A percentile compares a stretch with the other conserved stretches of the same genome.
phyloP scores from a whole-genome alignment of 2,888 invertebrate genomes.

The Spilarctia lutea region DNA sequence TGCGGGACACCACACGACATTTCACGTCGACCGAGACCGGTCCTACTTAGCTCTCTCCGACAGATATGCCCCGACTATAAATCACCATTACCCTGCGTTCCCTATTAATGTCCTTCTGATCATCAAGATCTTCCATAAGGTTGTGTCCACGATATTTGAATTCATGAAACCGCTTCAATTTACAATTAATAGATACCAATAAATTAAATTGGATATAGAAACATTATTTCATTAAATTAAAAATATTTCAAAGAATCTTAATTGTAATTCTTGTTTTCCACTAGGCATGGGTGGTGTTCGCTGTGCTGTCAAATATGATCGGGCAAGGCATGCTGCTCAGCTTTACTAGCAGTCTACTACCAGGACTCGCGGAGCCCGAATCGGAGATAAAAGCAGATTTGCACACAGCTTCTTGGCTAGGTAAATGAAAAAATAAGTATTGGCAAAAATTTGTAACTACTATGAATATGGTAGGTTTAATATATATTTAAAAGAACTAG shows the following conservation, averaged over 20 bases:
- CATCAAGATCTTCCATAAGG: too few relatives aligned
- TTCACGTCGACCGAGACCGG: too few relatives aligned
- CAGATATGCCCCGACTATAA: too few relatives aligned
- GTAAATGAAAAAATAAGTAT: constrained; percentile 39
- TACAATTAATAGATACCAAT: too few relatives aligned
- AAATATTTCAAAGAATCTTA: neutral
- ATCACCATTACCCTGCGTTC: too few relatives aligned
- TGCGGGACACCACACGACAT: too few relatives aligned
- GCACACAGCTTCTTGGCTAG: constrained; percentile 64
- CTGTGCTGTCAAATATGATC: constrained; percentile 65
- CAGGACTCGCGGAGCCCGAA: constrained; percentile 55
- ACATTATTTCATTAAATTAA: too few relatives aligned
- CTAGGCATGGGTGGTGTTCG: constrained; percentile 66
- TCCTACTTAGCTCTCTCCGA: too few relatives aligned
- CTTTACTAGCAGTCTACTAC: constrained; percentile 63
- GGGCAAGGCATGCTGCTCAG: constrained; percentile 68
- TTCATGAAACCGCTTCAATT: too few relatives aligned
- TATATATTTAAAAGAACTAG: neutral
- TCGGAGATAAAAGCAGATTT: constrained; percentile 61
- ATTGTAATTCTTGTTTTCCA: constrained; percentile 21
- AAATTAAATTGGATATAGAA: too few relatives aligned
- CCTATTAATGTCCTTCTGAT: too few relatives aligned
- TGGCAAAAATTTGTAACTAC: neutral
- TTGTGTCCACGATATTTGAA: too few relatives aligned
- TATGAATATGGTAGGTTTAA: neutral